Evolutionary conservation across 2,888 invertebrate genomes (phyloP).

Genomic region (Nasonia oneida): DNA sequence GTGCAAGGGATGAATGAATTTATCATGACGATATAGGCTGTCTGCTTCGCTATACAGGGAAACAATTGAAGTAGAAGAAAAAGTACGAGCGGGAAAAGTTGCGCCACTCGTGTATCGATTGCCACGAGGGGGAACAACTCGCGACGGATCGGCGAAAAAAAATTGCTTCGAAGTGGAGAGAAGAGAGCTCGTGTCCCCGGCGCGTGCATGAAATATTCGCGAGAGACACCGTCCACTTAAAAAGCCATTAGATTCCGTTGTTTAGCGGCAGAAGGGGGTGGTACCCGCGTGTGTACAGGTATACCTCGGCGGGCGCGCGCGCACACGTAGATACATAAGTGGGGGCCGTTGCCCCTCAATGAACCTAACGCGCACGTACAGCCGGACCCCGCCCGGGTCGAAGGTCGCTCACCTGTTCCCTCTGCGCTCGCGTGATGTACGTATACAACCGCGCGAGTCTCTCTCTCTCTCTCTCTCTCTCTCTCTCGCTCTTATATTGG

Average conservation of each 20-base stretch:
- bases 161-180: not conserved
- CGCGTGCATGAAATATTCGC: not conserved
- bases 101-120: not conserved
- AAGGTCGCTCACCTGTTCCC: constrained; percentile 74
- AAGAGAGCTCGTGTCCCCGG: not conserved
- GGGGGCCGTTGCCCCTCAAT: constrained; percentile 66
- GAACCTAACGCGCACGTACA: constrained; percentile 54
- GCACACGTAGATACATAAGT: constrained; percentile 52
- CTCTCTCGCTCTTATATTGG: not conserved
- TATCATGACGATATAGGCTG: not conserved
- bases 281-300: not conserved
- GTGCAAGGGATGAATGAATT: not conserved
- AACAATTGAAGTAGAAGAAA: not conserved
- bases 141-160: not conserved
- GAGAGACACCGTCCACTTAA: not conserved
- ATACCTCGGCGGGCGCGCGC: not conserved
- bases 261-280: not conserved
- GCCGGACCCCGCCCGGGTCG: constrained; percentile 72
- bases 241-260: constrained; percentile 19
- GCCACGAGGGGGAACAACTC: not conserved
- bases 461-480: constrained; percentile 1
- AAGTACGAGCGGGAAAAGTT: constrained; percentile 9
- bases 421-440: constrained; percentile 16
- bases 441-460: constrained; percentile 20
- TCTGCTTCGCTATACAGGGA: not conserved